phyloP scores from a whole-genome alignment of 2,888 invertebrate species.

The Exocentrus adspersus region DNA sequence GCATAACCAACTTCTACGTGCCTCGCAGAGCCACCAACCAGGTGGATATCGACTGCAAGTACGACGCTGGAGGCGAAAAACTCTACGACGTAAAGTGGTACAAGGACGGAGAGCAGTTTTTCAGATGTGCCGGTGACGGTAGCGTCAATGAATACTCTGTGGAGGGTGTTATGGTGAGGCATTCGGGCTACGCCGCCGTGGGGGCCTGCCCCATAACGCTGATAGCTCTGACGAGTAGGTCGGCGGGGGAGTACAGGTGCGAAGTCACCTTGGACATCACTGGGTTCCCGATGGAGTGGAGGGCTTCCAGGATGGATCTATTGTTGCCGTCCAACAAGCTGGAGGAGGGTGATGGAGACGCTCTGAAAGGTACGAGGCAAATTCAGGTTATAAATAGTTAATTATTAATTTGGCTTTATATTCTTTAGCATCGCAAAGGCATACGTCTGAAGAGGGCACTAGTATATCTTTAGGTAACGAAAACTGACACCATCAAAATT shows the following conservation, averaged over 20 bases:
- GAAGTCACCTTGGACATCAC: conserved; percentile 58
- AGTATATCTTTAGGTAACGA: not conserved
- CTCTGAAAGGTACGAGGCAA: conserved; percentile 2
- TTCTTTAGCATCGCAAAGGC: conserved; percentile 8
- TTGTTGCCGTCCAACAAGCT: not conserved
- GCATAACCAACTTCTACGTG: conserved; percentile 19
- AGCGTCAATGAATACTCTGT: conserved; percentile 50
- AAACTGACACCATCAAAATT: no score
- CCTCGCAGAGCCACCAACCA: conserved; percentile 13
- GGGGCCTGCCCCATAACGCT: conserved; percentile 56
- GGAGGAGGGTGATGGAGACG: not conserved
- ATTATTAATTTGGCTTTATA: no score
- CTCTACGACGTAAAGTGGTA: conserved; percentile 57
- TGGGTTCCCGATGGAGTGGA: not conserved
- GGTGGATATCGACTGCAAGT: conserved; percentile 48
- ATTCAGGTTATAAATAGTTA: no score
- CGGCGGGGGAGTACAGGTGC: conserved; percentile 56
- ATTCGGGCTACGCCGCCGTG: conserved; percentile 34
- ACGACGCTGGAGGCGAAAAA: conserved; percentile 46
- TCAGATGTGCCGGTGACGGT: conserved; percentile 48
- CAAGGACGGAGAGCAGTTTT: conserved; percentile 52
- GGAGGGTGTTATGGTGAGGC: conserved; percentile 51
- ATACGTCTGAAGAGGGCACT: not conserved
- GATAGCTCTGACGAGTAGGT: conserved; percentile 48
- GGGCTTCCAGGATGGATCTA: not conserved